These are phyloP conservation scores for Heliconius hortense DNA, from an alignment of 2,888 invertebrate species.

Conservation along the genomic window DNA sequence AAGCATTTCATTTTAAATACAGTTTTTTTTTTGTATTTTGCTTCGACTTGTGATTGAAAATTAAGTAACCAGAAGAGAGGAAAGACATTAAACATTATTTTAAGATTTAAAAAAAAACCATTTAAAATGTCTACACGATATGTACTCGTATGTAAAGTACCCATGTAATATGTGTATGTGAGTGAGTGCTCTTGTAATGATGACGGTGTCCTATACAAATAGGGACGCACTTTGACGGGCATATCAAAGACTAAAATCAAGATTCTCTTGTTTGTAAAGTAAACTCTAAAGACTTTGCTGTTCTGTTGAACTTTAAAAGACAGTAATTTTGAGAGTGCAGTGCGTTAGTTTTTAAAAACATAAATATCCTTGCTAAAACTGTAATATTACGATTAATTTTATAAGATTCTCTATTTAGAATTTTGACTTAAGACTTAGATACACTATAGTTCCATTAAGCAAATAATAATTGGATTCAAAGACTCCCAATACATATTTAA, in stretches of 20 bases:
- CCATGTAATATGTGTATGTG: slow-evolving; percentile 6
- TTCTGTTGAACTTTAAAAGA: slow-evolving; percentile 22
- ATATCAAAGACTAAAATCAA: slow-evolving; percentile 26
- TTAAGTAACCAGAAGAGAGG: not conserved
- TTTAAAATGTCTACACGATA: not conserved
- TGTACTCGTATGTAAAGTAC: not conserved
- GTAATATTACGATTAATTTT: not conserved
- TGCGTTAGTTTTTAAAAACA: slow-evolving; percentile 5
- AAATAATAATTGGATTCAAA: slow-evolving; percentile 18
- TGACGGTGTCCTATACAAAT: slow-evolving; percentile 22
- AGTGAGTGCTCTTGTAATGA: slow-evolving; percentile 16
- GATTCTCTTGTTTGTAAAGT: slow-evolving; percentile 22
- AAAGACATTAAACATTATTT: not conserved
- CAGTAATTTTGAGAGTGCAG: slow-evolving; percentile 23
- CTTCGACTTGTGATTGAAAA: not conserved
- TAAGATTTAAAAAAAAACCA: not conserved
- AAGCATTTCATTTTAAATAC: not conserved
- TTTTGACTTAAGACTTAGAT: not conserved
- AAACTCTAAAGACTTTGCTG: slow-evolving; percentile 18
- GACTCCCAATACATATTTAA: slow-evolving; percentile 11
- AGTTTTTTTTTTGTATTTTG: too few relatives aligned
- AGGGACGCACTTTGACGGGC: slow-evolving; percentile 16
- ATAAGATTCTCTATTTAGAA: not conserved
- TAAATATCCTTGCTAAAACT: not conserved
- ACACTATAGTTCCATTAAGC: not conserved